Percentiles rank a stretch among this genome's conserved stretches.
These are phyloP conservation scores for Aptenodytes forsteri DNA, from an alignment of 2,113 vertebrate genomes.

Conservation along the genomic window DNA sequence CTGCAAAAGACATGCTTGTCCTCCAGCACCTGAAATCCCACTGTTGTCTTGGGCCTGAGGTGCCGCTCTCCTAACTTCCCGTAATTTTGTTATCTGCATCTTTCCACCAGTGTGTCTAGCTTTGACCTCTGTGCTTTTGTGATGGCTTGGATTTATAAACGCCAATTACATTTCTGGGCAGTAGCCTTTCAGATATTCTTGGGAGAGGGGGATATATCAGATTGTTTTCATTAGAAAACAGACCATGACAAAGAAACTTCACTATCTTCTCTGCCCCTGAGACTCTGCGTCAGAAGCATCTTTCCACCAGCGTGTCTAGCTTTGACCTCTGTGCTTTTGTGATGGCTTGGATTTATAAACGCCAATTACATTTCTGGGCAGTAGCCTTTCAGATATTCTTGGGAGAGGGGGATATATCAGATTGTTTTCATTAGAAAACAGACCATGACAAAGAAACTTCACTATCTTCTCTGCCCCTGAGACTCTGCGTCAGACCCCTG, in stretches of 20 bases:
- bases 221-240: neutral
- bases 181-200: neutral
- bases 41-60: neutral
- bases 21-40: neutral
- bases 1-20: neutral
- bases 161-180: neutral
- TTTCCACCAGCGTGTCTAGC: neutral
- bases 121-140: neutral
- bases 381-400: neutral
- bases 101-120: neutral
- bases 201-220: neutral
- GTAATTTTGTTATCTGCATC: neutral
- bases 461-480: fast-evolving
- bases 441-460: neutral
- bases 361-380: neutral
- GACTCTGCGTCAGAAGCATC: fast-evolving
- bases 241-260: neutral
- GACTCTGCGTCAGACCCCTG: fast-evolving
- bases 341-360: neutral
- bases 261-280: fast-evolving
- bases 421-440: neutral
- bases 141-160: neutral
- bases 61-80: neutral
- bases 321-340: neutral
- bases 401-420: neutral